Base-by-base conservation (phyloP, 2,888 invertebrate genomes). In the Liopterus haemorrhoidalis region DNA sequence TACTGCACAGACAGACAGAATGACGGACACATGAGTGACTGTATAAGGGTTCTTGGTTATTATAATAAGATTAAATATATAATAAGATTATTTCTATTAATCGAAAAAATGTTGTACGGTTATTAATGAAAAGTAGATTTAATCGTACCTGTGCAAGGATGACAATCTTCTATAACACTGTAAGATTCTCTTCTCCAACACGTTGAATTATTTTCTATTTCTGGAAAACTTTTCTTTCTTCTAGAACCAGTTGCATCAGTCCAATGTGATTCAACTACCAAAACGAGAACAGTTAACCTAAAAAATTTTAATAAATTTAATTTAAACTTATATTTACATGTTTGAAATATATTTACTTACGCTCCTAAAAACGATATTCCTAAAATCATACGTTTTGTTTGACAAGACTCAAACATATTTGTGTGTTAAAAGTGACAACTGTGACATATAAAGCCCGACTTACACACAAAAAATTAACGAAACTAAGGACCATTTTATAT, bases 331-430 rank as follows among this genome's bases (percentile, higher is more conserved):
- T 20, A 45, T 38, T 12, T 11, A 16, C 33, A 46, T 31, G 14
- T 33, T 24, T 31, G 21, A 43, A 28, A 37, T 20, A 41, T n/a
- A n/a, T n/a, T 36, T 54, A 78, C 82, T 73, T 72, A 85, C 81
- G 83, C 72, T 68, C 85, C 87, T 54, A 89, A 70, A 56, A 79
- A 73, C 50, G 83, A 76, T 51, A 88, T 81, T 38, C 84, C 86
- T 49, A 87, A 67, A 37, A 88, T 69, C 89, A 89, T 89, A 59
- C 85, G 86, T 65, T 81, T 81, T 64, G 82, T 85, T 15, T 88
- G 85, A 65, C 87, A 89, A 51, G 83, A 82, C 67, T 89, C 89
- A 59, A 89, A 82, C 88, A 89, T 89, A 63, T 58, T 63, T 14
- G 8, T 3, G n/a, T 18, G 5, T 18, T 19, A n/a, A n/a, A n/a